These are phyloP conservation scores for Nephila pilipes DNA, from an alignment of 1,140 invertebrate genomes.

Conservation along the genomic window DNA sequence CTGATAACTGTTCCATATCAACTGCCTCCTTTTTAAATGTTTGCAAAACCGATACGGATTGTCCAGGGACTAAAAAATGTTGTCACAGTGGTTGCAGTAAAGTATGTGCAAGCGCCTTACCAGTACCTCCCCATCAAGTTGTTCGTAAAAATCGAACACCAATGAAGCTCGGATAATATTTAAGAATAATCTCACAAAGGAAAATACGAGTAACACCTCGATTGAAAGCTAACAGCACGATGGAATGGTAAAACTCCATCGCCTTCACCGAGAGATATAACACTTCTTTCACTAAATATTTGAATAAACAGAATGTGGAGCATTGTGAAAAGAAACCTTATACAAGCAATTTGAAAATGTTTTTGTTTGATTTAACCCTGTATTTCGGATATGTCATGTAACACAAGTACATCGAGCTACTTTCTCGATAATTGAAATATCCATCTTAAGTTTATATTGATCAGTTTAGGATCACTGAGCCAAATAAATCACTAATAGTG, in stretches of 20 bases:
- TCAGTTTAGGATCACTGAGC: too few species aligned
- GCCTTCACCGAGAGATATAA: neutral
- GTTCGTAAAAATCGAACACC: slow-evolving; percentile 41
- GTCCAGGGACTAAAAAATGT: slow-evolving; percentile 73
- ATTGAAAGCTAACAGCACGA: neutral
- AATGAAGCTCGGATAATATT: slow-evolving; percentile 30
- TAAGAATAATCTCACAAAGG: neutral
- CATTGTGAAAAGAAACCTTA: neutral
- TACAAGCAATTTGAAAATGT: too few species aligned
- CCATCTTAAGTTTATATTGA: too few species aligned
- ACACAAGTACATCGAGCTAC: too few species aligned
- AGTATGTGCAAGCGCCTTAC: slow-evolving; percentile 69
- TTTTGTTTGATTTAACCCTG: too few species aligned
- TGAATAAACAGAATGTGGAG: neutral
- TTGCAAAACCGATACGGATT: slow-evolving; percentile 69
- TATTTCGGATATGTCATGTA: too few species aligned
- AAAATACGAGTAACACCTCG: neutral
- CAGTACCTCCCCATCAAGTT: slow-evolving; percentile 54
- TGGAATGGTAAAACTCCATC: neutral
- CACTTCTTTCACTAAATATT: neutral
- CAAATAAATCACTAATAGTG: too few species aligned
- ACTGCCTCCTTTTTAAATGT: slow-evolving; percentile 54
- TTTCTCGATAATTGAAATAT: too few species aligned
- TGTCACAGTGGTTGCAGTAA: slow-evolving; percentile 71
- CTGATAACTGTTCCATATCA: slow-evolving; percentile 66